These are phyloP conservation scores for Ricordea florida DNA, from an alignment of 92 coral and sea anemone species.

Conservation along the genomic window DNA sequence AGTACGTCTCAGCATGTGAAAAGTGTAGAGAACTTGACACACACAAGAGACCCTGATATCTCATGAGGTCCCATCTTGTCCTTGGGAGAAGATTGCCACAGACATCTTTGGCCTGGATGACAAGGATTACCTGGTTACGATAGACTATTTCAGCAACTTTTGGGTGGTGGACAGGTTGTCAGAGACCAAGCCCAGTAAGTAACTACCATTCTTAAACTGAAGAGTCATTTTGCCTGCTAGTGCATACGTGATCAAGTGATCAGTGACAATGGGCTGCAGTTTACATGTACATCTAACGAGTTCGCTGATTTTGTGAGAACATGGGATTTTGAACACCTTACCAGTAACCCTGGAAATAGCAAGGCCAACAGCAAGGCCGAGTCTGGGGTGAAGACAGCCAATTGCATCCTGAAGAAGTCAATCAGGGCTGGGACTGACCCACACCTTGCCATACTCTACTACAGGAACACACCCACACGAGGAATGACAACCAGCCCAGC, in stretches of 20 bases:
- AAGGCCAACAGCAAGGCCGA: neutral
- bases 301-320: neutral
- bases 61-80: constrained; percentile 15
- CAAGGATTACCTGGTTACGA: constrained; percentile 5
- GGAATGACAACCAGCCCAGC: constrained; percentile 24
- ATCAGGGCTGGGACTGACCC: neutral
- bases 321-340: neutral
- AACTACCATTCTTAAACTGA: too few species aligned
- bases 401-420: neutral
- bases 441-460: too few species aligned
- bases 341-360: too few species aligned
- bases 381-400: neutral
- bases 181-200: neutral
- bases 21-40: constrained; percentile 2
- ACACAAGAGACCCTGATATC: constrained; percentile 27
- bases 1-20: constrained; percentile 12
- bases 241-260: neutral
- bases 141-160: constrained; percentile 22
- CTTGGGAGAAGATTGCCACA: constrained; percentile 23
- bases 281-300: neutral
- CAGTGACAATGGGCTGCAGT: constrained; percentile 1
- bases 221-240: constrained; percentile 4
- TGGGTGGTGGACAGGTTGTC: constrained; percentile 1
- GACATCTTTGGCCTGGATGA: constrained; percentile 5
- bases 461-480: constrained; percentile 21